These are phyloP conservation scores for Vidua chalybeata DNA, from an alignment of 2,113 vertebrate genomes.

Conservation along the genomic window DNA sequence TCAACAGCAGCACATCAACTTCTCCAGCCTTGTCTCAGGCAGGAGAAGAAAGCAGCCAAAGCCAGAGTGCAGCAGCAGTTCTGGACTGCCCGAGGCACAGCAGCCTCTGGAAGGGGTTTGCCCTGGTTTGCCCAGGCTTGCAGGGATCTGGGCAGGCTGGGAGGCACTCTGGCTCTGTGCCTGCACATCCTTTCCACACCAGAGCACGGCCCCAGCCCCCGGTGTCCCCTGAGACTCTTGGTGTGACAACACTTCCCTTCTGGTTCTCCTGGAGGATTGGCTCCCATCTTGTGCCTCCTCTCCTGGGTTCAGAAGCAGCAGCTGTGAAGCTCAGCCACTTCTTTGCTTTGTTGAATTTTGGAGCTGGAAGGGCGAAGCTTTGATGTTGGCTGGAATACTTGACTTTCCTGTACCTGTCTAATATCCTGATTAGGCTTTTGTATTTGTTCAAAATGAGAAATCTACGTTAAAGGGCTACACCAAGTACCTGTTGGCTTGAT, in stretches of 20 bases:
- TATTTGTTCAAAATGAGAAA: not conserved
- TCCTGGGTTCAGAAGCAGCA: not conserved
- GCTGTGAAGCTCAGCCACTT: not conserved
- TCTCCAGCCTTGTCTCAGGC: not conserved
- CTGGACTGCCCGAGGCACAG: not conserved
- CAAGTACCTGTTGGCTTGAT: not conserved
- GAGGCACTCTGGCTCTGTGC: not conserved
- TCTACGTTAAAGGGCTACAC: not conserved
- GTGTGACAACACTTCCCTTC: not conserved
- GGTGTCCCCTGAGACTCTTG: not conserved
- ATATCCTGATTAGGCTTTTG: not conserved
- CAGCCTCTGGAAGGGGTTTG: not conserved
- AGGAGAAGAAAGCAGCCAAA: not conserved
- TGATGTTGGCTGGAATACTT: conserved; percentile 40
- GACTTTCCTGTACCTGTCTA: conserved; percentile 29
- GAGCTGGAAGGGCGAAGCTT: conserved; percentile 5
- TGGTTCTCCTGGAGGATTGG: not conserved
- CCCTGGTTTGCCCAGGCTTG: conserved; percentile 3
- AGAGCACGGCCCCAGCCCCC: too few relatives aligned
- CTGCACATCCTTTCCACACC: not conserved
- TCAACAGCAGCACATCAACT: not conserved
- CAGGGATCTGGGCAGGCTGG: not conserved
- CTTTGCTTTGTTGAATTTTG: not conserved
- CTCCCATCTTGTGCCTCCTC: not conserved
- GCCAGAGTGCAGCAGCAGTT: not conserved